Evolutionary conservation across 1,140 invertebrate species (phyloP).

Genomic region (Brachionus sp.): DNA sequence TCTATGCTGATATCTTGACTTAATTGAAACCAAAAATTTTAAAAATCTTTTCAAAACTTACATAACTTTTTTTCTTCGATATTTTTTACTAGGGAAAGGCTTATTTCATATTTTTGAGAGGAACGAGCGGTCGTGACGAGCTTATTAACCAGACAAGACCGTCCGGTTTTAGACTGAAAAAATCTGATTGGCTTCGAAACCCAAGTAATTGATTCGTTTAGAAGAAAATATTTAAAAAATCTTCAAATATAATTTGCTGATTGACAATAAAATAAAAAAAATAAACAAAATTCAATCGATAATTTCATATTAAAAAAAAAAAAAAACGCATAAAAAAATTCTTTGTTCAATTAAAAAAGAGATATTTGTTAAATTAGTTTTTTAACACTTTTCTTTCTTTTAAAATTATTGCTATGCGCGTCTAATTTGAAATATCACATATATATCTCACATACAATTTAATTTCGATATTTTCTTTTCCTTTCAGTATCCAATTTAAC

Average conservation of each 20-base stretch:
- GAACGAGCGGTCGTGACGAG: not conserved
- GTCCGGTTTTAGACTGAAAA: not conserved
- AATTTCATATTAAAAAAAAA: not conserved
- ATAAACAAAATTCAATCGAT: not conserved
- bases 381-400: not conserved
- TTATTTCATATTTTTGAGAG: not conserved
- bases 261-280: not conserved
- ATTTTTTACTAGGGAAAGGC: too few relatives aligned
- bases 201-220: not conserved
- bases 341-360: not conserved
- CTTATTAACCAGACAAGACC: not conserved
- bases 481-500: not conserved
- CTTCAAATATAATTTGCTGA: not conserved
- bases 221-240: not conserved
- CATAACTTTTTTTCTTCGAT: too few relatives aligned
- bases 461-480: not conserved
- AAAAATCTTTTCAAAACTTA: too few relatives aligned
- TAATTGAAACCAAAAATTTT: too few relatives aligned
- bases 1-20: too few relatives aligned
- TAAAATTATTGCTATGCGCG: not conserved
- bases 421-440: not conserved
- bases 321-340: not conserved
- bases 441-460: not conserved
- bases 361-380: not conserved
- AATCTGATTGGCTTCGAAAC: not conserved